Conservation (phyloP, 2,113 vertebrate genomes). For the Pterocles gutturalis region DNA sequence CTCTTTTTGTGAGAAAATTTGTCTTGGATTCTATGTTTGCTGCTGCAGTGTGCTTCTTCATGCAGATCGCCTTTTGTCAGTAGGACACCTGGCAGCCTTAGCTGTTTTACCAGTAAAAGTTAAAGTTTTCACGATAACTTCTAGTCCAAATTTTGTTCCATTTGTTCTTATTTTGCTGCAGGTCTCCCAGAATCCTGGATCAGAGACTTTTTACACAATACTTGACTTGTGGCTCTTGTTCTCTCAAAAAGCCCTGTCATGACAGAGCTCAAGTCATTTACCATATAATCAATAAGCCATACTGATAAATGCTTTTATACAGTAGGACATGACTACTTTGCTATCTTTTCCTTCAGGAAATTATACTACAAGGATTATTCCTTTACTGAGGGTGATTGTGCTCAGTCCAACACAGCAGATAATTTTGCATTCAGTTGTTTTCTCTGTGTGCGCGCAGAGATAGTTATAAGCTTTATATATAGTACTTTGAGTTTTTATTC, state of each 20-base stretch:
- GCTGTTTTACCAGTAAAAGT: neutral
- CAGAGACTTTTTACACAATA: neutral
- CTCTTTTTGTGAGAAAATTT: neutral
- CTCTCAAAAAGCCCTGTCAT: neutral
- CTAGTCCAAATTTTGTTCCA: neutral
- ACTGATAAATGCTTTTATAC: neutral
- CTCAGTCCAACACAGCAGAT: neutral
- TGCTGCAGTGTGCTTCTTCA: neutral
- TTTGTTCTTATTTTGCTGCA: neutral
- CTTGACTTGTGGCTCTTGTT: neutral
- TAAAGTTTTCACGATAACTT: neutral
- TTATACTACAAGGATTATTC: neutral
- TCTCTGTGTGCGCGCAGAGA: rapidly evolving
- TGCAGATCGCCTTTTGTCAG: neutral
- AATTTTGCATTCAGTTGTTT: neutral
- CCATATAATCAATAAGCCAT: neutral
- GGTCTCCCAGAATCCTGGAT: neutral
- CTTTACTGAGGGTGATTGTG: neutral
- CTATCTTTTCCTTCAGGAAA: neutral
- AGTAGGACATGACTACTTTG: neutral
- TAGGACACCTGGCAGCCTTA: neutral
- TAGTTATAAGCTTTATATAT: neutral
- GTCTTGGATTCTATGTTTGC: neutral
- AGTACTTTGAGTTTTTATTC: neutral
- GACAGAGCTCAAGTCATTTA: neutral